These are phyloP conservation scores for Oplegnathus fasciatus DNA, from an alignment of 2,113 vertebrate species.

Conservation along the genomic window DNA sequence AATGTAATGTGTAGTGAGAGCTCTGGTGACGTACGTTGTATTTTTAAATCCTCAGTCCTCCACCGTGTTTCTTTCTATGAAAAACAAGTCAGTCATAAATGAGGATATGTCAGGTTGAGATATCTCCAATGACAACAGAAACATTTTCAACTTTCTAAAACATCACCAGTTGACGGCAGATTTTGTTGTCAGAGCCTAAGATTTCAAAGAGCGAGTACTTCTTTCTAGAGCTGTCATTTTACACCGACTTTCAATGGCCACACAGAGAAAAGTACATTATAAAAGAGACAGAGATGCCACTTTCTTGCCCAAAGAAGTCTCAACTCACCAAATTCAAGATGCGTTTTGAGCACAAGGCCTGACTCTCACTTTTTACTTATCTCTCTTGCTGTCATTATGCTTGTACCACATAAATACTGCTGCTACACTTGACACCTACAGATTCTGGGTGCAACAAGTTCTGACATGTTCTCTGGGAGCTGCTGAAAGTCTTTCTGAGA, in stretches of 20 bases:
- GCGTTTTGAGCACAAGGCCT: background rate
- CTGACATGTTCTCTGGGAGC: background rate
- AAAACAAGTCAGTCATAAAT: background rate
- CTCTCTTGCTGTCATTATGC: background rate
- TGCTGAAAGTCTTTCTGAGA: conserved; percentile 57
- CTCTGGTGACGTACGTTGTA: background rate
- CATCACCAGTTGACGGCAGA: background rate
- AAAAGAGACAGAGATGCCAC: background rate
- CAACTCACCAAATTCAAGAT: background rate
- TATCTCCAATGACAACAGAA: background rate
- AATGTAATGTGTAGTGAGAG: background rate
- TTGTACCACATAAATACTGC: background rate
- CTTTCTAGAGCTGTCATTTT: background rate
- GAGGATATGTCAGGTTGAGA: background rate
- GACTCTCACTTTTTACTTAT: background rate
- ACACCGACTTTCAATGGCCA: background rate
- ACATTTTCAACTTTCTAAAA: background rate
- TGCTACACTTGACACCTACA: conserved; percentile 3
- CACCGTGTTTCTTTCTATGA: background rate
- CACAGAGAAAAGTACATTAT: background rate
- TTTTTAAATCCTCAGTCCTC: background rate
- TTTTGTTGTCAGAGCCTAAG: background rate
- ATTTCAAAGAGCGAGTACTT: background rate
- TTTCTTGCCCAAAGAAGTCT: background rate
- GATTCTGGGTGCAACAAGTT: background rate